Conservation (phyloP, 2,113 vertebrate genomes). For the Erinaceus europaeus region DNA sequence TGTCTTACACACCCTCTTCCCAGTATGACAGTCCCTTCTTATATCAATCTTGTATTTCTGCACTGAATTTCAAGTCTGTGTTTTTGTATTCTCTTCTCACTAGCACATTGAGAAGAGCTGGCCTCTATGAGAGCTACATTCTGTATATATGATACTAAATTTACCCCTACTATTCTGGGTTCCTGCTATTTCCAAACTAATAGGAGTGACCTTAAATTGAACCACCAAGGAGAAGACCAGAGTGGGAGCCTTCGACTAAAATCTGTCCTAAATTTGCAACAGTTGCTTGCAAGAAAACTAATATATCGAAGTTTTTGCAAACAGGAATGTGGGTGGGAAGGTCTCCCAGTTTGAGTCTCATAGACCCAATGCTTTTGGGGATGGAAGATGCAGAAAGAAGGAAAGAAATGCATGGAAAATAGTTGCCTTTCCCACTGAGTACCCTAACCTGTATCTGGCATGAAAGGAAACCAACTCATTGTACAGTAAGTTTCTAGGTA, state of each 20-base stretch:
- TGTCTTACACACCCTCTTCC: background rate
- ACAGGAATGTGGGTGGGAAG: background rate
- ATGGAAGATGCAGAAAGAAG: no score
- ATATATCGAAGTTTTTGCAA: background rate
- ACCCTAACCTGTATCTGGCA: background rate
- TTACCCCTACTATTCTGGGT: background rate
- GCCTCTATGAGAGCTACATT: background rate
- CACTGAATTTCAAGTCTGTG: conserved; percentile 54
- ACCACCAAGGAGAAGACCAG: background rate
- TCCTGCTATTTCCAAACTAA: background rate
- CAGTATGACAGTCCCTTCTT: background rate
- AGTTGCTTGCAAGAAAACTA: background rate
- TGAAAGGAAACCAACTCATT: background rate
- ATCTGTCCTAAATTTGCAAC: background rate
- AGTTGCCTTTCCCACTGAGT: background rate
- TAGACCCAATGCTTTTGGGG: background rate
- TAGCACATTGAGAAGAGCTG: conserved; percentile 8
- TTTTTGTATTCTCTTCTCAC: conserved; percentile 51
- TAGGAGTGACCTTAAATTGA: background rate
- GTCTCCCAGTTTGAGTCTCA: background rate
- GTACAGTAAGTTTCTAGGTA: no score
- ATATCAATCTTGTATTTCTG: background rate
- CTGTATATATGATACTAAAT: background rate
- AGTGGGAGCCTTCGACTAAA: no score
- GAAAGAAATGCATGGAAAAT: background rate